Conservation (phyloP, 1,140 invertebrate species). For the Acromyrmex charruanus region DNA sequence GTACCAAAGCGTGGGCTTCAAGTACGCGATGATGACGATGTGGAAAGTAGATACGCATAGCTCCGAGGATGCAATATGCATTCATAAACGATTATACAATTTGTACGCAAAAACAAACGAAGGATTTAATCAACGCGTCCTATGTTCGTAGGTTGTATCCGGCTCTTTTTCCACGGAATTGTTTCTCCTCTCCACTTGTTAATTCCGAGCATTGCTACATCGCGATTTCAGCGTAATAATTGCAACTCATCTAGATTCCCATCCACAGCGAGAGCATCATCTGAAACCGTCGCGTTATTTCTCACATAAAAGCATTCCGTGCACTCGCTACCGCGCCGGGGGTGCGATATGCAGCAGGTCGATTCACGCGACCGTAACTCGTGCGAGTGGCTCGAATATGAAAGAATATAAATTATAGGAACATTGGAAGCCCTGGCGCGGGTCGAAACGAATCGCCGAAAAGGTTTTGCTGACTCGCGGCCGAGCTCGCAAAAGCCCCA, state of each 20-base stretch:
- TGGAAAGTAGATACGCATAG: not conserved
- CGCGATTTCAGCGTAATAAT: constrained; percentile 40
- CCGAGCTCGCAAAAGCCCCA: constrained; percentile 40
- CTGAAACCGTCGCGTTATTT: constrained; percentile 38
- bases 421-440: constrained; percentile 45
- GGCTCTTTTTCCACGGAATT: constrained; percentile 4
- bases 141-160: not conserved
- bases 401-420: constrained; percentile 83
- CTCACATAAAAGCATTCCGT: constrained; percentile 44
- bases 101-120: not conserved
- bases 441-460: constrained; percentile 78
- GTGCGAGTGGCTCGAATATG: constrained; percentile 78
- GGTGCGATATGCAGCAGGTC: constrained; percentile 54
- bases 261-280: not conserved
- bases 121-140: constrained; percentile 36
- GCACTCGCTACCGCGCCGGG: not conserved
- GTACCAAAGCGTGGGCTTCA: not conserved
- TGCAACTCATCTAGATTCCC: constrained; percentile 15
- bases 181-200: not conserved
- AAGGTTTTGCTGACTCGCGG: constrained; percentile 82
- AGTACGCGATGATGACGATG: not conserved
- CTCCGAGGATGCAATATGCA: constrained; percentile 3
- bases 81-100: constrained; percentile 7
- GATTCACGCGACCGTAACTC: constrained; percentile 67
- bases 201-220: constrained; percentile 8